Evolutionary conservation across 1,140 invertebrate genomes (phyloP).

Genomic region (Anastrepha ludens): DNA sequence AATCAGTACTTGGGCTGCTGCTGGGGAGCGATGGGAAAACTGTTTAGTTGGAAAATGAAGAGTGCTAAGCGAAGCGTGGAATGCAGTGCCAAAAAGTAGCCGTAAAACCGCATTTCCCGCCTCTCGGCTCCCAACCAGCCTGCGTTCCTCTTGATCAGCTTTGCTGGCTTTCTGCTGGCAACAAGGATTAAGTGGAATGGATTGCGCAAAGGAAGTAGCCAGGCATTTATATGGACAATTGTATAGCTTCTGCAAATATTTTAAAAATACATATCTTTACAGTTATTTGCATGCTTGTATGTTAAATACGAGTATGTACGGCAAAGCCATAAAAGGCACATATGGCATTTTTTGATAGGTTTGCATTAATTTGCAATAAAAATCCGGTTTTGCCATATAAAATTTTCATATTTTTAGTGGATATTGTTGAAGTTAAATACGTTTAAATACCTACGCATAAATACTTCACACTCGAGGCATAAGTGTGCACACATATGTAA

Average conservation of each 20-base stretch:
- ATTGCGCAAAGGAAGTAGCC: not conserved
- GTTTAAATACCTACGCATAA: conserved; percentile 3
- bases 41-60: not conserved
- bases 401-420: conserved; percentile 31
- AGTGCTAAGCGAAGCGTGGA: not conserved
- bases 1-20: conserved; percentile 2
- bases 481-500: too few relatives aligned
- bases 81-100: conserved; percentile 11
- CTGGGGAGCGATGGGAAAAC: not conserved
- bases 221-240: conserved; percentile 20
- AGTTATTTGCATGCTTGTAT: not conserved
- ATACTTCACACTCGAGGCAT: not conserved
- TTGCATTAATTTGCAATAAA: conserved; percentile 51
- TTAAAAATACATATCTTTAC: not conserved
- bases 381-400: not conserved
- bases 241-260: not conserved
- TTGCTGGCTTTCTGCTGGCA: not conserved
- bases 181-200: conserved; percentile 4
- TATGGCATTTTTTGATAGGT: conserved; percentile 12
- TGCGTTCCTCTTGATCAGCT: not conserved
- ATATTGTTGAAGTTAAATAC: conserved; percentile 1
- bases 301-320: not conserved
- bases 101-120: conserved; percentile 14
- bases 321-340: not conserved
- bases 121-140: not conserved